These are phyloP conservation scores for Puntigrus tetrazona DNA, from an alignment of 2,113 vertebrate genomes.

Conservation along the genomic window DNA sequence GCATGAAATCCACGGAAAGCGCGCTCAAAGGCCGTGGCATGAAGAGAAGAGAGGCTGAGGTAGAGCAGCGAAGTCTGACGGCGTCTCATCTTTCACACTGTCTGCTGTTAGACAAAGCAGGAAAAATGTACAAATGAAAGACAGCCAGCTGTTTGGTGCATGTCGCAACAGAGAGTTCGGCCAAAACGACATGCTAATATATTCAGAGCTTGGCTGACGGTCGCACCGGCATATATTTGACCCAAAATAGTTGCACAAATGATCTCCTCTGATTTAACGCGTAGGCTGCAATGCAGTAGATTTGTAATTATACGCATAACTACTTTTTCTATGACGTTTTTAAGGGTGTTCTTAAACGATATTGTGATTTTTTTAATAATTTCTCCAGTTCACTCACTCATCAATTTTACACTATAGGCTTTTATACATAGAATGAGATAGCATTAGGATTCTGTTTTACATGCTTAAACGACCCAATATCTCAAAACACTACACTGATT, in stretches of 20 bases:
- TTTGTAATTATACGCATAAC: neutral
- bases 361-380: too few relatives aligned
- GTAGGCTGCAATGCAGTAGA: neutral
- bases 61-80: neutral
- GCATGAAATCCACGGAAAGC: neutral
- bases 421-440: neutral
- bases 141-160: neutral
- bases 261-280: neutral
- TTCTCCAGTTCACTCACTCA: neutral
- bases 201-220: neutral
- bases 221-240: neutral
- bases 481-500: conserved; percentile 17
- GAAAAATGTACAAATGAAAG: neutral
- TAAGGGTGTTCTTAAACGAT: neutral
- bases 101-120: neutral
- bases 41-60: neutral
- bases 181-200: neutral
- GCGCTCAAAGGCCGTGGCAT: neutral
- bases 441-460: conserved; percentile 11
- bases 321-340: neutral
- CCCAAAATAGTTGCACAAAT: neutral
- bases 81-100: neutral
- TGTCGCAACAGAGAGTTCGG: neutral
- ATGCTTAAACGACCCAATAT: neutral
- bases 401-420: neutral